A percentile compares a stretch with the other conserved stretches of the same genome.
These are phyloP conservation scores for Ranitomeya imitator DNA, from an alignment of 2,113 vertebrate genomes.

Conservation along the genomic window DNA sequence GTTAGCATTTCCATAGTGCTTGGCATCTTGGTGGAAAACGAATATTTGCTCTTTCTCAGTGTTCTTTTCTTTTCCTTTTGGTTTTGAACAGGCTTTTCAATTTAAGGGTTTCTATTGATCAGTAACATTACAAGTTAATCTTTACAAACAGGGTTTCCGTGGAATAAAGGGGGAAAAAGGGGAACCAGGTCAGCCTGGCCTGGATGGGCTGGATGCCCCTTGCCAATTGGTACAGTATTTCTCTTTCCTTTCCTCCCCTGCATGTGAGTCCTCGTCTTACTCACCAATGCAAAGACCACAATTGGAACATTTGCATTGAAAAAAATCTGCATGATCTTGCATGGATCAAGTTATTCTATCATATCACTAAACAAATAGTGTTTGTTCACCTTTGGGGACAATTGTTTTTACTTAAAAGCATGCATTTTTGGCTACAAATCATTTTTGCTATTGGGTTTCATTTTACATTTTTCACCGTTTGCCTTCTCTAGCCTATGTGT, in stretches of 20 bases:
- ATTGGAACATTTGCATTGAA: slow-evolving; percentile 68
- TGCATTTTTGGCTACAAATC: too few relatives aligned
- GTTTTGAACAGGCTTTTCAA: slow-evolving; percentile 69
- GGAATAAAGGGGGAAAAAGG: slow-evolving; percentile 99
- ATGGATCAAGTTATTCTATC: slow-evolving; percentile 66
- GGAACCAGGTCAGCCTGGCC: slow-evolving; percentile 99
- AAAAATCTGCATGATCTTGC: slow-evolving; percentile 70
- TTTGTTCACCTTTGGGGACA: too few relatives aligned
- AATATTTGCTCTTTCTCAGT: slow-evolving; percentile 75
- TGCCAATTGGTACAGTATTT: slow-evolving; percentile 99
- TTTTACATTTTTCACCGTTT: too few relatives aligned
- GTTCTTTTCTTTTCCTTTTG: slow-evolving; percentile 68
- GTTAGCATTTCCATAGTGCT: background rate
- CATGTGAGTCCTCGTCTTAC: slow-evolving; percentile 80
- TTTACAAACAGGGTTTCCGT: slow-evolving; percentile 99
- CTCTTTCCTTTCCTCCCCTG: slow-evolving; percentile 88
- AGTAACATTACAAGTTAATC: slow-evolving; percentile 97
- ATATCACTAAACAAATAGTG: slow-evolving; percentile 36
- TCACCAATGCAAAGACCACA: slow-evolving; percentile 72
- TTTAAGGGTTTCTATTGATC: slow-evolving; percentile 69
- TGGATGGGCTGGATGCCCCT: slow-evolving; percentile 99
- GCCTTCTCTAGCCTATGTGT: too few relatives aligned
- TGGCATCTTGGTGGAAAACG: background rate
- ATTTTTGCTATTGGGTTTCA: too few relatives aligned
- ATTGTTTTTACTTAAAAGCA: too few relatives aligned